Conservation (phyloP, 92 coral and sea anemone species). For the Blastomussa wellsi region DNA sequence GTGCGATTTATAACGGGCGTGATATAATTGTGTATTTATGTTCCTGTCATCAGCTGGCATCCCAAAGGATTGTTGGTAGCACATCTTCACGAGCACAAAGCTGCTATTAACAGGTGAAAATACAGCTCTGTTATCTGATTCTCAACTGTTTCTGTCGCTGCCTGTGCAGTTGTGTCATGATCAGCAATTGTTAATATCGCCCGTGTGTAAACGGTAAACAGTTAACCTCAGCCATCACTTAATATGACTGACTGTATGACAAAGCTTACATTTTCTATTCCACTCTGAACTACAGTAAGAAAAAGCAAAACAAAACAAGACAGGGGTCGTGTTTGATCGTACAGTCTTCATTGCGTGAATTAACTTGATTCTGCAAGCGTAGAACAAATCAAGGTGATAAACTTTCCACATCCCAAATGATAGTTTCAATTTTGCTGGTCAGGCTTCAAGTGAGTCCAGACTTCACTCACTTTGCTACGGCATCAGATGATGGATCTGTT, state of each 20-base stretch:
- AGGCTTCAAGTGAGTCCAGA: slow-evolving; percentile 92
- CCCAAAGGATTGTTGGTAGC: slow-evolving; percentile 93
- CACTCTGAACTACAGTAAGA: too few species aligned
- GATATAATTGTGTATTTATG: background rate
- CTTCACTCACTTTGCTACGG: slow-evolving; percentile 80
- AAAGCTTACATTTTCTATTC: too few species aligned
- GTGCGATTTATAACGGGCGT: background rate
- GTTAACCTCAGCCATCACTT: background rate
- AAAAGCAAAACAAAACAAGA: too few species aligned
- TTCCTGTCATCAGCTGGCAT: slow-evolving; percentile 62
- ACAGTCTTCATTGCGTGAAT: too few species aligned
- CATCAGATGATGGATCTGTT: slow-evolving; percentile 97
- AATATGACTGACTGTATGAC: background rate
- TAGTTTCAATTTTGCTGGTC: background rate
- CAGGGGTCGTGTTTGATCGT: too few species aligned
- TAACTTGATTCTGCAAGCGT: too few species aligned
- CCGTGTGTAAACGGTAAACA: background rate
- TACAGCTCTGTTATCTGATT: too few species aligned
- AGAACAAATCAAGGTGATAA: too few species aligned
- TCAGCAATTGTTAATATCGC: background rate
- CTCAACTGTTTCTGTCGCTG: too few species aligned
- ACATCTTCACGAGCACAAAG: slow-evolving; percentile 96
- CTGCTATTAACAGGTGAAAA: slow-evolving; percentile 72
- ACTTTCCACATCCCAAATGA: background rate
- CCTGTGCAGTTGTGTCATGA: too few species aligned